Evolutionary conservation across 1,140 invertebrate species (phyloP), one percentile per base, ranked within the genome.

Genomic region (Trichoplusia ni): DNA sequence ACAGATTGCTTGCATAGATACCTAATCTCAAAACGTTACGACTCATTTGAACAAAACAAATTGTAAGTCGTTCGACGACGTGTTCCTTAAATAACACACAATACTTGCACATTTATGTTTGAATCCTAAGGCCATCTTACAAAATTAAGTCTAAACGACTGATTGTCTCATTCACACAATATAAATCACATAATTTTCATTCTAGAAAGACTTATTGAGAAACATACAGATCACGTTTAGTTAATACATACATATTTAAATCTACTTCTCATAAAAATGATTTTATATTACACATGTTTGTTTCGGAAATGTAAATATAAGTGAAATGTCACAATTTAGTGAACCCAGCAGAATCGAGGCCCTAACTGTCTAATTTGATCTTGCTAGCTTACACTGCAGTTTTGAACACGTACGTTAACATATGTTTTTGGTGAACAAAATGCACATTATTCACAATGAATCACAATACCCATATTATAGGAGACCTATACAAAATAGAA

Each of bases 281-380:
- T 42, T 42, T 9, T 58, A 40, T 37, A 58, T 11, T 29, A 58
- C 33, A 29, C 14, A 29, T 58, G 23, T 40, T 42, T 18, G n/a
- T n/a, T 42, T 18, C 8, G 13, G 38, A 58, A 29, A 42, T 37
- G 19, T 29, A 38, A 23, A 54, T 16, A 25, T 42, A 27, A 42
- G 42, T 21, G 21, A 40, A n/a, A 29, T 42, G 37, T 11, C 31
- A 33, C 14, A 1, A 13, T 49, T 18, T 9, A 4, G 13, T 31
- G 29, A 51, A 51, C 35, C 27, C 35, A 35, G 13, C 31, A 13
- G 19, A 58, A 51, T 35, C 1, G n/a, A 42, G 35, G 25, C 23
- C n/a, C 38, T 44, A 42, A 58, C 9, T 29, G 27, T 42, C 49
- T 58, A 58, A 44, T 58, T 58, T 42, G 54, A 58, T 58, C 23